Percentiles rank a stretch among this genome's conserved stretches.
Conservation (phyloP, 2,888 invertebrate species). For the Luperina testacea region DNA sequence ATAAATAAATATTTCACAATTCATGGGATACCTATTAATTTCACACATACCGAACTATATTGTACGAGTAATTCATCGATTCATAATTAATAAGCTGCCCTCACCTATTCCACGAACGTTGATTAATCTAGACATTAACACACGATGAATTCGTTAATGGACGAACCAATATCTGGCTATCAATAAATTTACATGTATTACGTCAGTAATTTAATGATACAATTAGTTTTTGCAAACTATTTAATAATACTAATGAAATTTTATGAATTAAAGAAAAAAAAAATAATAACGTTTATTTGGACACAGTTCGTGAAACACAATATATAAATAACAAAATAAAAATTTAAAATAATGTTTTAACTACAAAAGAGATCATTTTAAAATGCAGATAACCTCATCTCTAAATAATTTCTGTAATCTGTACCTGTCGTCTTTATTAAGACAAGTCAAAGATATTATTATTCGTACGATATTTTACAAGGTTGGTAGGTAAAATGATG, state of each 20-base stretch:
- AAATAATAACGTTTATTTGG: neutral
- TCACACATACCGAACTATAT: slow-evolving; percentile 10
- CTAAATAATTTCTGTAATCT: neutral
- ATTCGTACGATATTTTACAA: too few species aligned
- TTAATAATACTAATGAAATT: neutral
- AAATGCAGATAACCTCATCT: neutral
- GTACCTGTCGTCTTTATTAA: too few species aligned
- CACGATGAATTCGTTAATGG: slow-evolving; percentile 28
- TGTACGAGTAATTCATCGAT: slow-evolving; percentile 26
- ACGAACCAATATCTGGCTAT: slow-evolving; percentile 21
- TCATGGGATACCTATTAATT: slow-evolving; percentile 19
- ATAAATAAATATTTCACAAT: neutral
- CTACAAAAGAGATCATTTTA: neutral
- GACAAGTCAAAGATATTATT: too few species aligned
- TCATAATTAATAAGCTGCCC: slow-evolving; percentile 37
- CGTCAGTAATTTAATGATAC: neutral
- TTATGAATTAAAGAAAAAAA: neutral
- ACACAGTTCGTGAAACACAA: too few species aligned
- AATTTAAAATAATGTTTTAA: neutral
- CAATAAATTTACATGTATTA: slow-evolving; percentile 34
- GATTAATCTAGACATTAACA: slow-evolving; percentile 46
- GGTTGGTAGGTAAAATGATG: too few species aligned
- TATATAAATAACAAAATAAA: neutral
- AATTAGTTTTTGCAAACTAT: neutral
- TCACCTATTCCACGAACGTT: slow-evolving; percentile 36